Evolutionary conservation across 2,888 invertebrate genomes (phyloP).

Genomic region (Aricia artaxerxes): DNA sequence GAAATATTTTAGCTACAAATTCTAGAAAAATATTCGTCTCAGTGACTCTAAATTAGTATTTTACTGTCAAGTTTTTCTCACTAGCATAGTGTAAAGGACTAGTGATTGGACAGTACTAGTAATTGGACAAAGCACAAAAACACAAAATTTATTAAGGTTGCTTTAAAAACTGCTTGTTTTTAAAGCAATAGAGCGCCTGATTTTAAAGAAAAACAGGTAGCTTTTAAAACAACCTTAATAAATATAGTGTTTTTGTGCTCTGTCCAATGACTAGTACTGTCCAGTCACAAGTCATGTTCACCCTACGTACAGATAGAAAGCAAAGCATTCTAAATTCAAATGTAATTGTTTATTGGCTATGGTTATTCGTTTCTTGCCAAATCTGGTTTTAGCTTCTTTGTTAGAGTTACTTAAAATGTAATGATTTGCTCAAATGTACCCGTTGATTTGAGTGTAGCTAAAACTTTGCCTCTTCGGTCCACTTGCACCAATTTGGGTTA

Average conservation of each 20-base stretch:
- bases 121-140: too few relatives aligned
- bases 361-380: conserved; percentile 24
- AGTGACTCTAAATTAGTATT: background rate
- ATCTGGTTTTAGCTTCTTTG: background rate
- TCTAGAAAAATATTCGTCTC: background rate
- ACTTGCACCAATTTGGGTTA: background rate
- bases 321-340: background rate
- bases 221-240: too few relatives aligned
- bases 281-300: too few relatives aligned
- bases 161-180: too few relatives aligned
- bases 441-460: conserved; percentile 8
- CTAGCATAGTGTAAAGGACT: background rate
- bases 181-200: too few relatives aligned
- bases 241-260: too few relatives aligned
- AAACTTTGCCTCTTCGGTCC: conserved; percentile 31
- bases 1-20: background rate
- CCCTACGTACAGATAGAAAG: background rate
- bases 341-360: conserved; percentile 32
- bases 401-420: conserved; percentile 33
- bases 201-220: too few relatives aligned
- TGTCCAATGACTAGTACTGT: too few relatives aligned
- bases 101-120: too few relatives aligned
- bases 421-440: conserved; percentile 18
- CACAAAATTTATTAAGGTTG: too few relatives aligned
- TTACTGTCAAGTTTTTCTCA: background rate